Evolutionary conservation across 30 jellyfish, hydroid and myxozoan genomes (phyloP).

Genomic region (Pseudorhiza aurosa): DNA sequence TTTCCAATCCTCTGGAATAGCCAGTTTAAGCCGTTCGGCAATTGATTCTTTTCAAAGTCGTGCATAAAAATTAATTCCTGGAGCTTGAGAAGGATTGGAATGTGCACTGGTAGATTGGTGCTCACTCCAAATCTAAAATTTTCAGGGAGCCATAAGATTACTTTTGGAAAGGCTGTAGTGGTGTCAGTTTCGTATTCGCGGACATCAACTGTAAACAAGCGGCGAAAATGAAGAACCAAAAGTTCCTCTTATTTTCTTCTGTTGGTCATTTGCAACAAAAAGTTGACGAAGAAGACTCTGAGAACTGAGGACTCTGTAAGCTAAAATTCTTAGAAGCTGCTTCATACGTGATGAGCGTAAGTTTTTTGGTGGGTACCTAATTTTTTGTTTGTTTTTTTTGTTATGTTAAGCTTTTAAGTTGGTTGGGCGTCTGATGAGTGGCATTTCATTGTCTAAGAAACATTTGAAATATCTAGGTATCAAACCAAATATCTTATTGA

Average conservation of each 20-base stretch:
- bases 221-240: constrained; percentile 22
- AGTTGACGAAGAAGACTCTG: constrained; percentile 28
- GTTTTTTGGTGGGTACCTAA: not conserved
- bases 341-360: constrained; percentile 9
- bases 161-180: constrained; percentile 27
- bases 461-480: not conserved
- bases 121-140: no score
- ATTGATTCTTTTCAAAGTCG: no score
- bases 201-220: constrained; percentile 46
- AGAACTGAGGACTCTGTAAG: not conserved
- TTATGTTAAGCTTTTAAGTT: no score
- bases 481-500: constrained; percentile 20
- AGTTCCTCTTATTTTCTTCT: constrained; percentile 23
- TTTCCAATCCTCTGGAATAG: no score
- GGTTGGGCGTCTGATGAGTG: constrained; percentile 5
- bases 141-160: no score
- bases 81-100: no score
- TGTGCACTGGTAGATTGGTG: no score
- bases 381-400: no score
- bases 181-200: constrained; percentile 29
- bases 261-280: constrained; percentile 11
- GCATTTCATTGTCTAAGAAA: not conserved
- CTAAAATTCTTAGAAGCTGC: constrained; percentile 13
- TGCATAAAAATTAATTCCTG: no score
- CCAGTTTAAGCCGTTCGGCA: no score